Evolutionary conservation across 2,888 invertebrate genomes (phyloP), one percentile per base, ranked within the genome.

Genomic region (Camponotus fellah): DNA sequence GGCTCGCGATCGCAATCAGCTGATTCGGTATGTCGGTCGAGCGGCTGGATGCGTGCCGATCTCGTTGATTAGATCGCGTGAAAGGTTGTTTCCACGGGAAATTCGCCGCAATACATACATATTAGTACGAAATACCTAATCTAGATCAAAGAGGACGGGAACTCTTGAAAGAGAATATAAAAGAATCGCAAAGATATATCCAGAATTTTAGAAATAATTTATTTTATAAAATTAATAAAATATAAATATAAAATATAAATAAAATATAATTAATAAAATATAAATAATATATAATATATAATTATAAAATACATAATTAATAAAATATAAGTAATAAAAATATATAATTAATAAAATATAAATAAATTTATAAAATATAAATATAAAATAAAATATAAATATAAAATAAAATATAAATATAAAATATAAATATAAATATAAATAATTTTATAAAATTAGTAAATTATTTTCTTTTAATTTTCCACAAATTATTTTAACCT

Each of bases 1-100:
- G 46, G 58, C 5, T 46, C 40, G 62, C 32, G 68, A 80, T 60
- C 9, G 46, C 79, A 71, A 80, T 80, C 79, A 79, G 71, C 58
- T 53, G 49, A 46, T 17, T 12, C n/a, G 43, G 43, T 46, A 12
- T 46, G 43, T 43, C 9, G 40, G 40, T n/a, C 43, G 60, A 62
- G n/a, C n/a, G 43, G 60, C 34, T 72, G 43, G 21, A 71, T 60
- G 72, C 71, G 46, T 71, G 79, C 60, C 71, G 72, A 60, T 66
- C 53, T 8, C 46, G 14, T 34, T 37, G 72, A 80, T 80, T 60
- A 62, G 34, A 71, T 79, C 60, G 72, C 60, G 79, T 60, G 68
- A 68, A 68, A 56, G 56, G 21, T 66, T 65, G 37, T 65, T 37
- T 53, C 37, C 37, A 21, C 53, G 40, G 21, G 21, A 43, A 60